phyloP scores from a whole-genome alignment of 1,140 invertebrate species.

The Armadillidium nasatum region DNA sequence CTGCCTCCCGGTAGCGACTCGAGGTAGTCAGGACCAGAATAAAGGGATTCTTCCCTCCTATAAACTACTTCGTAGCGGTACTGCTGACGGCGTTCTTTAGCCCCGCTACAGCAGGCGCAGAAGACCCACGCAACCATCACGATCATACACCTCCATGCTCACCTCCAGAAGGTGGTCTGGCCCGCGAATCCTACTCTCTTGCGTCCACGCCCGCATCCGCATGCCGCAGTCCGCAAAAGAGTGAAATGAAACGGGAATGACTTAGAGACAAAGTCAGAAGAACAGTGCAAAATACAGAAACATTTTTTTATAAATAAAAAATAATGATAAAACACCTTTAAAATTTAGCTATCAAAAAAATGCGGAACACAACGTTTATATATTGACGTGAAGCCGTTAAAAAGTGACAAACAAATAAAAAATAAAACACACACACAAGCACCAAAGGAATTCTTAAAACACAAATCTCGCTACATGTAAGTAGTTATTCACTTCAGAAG shows the following conservation, averaged over 20 bases:
- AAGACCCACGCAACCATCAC: slow-evolving; percentile 43
- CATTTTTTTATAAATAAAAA: no score
- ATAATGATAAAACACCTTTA: no score
- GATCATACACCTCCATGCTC: slow-evolving; percentile 30
- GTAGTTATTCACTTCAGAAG: no score
- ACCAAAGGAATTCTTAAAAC: no score
- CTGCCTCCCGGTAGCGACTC: slow-evolving; percentile 39
- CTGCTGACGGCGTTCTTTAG: slow-evolving; percentile 41
- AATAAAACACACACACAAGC: no score
- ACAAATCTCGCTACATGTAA: no score
- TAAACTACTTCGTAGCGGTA: slow-evolving; percentile 47
- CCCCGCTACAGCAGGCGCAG: slow-evolving; percentile 44
- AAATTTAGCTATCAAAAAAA: no score
- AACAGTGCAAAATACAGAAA: no score
- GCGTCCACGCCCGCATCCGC: neutral
- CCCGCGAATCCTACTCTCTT: neutral
- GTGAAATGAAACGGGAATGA: neutral
- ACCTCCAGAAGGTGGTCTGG: neutral
- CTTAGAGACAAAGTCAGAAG: no score
- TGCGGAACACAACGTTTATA: no score
- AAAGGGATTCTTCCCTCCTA: slow-evolving; percentile 44
- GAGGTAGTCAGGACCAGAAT: slow-evolving; percentile 43
- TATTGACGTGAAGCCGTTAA: no score
- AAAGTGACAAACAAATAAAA: no score
- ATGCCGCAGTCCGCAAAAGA: neutral